Evolutionary conservation across 2,113 vertebrate species (phyloP).

Genomic region (Eulacestoma nigropectus): DNA sequence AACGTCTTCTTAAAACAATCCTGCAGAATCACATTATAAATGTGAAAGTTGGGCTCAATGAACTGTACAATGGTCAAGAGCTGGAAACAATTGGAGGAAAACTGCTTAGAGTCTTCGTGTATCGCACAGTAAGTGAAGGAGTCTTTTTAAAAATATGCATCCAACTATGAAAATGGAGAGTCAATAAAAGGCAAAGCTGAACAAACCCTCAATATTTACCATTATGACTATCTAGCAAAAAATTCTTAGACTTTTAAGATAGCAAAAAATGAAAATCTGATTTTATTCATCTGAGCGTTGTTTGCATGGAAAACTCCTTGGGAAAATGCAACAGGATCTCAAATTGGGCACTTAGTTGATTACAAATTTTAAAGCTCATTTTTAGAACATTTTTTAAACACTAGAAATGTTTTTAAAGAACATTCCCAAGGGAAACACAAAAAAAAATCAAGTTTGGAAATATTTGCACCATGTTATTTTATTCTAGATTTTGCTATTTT

Average conservation of each 20-base stretch:
- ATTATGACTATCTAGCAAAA: background rate
- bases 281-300: background rate
- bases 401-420: background rate
- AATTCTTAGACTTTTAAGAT: background rate
- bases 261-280: background rate
- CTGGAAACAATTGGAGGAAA: constrained; percentile 91
- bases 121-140: constrained; percentile 86
- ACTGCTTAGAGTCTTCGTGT: constrained; percentile 89
- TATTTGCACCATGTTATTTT: background rate
- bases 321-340: background rate
- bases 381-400: background rate
- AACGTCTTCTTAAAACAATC: constrained; percentile 81
- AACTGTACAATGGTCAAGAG: constrained; percentile 90
- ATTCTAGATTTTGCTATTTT: background rate
- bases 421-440: background rate
- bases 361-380: background rate
- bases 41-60: constrained; percentile 82
- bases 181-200: background rate
- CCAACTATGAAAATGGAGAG: background rate
- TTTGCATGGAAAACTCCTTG: background rate
- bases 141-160: background rate
- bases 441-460: background rate
- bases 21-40: constrained; percentile 93
- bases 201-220: background rate
- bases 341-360: background rate